Base-by-base conservation (phyloP, 2,888 invertebrate species). In the Drosophila fungiperda region DNA sequence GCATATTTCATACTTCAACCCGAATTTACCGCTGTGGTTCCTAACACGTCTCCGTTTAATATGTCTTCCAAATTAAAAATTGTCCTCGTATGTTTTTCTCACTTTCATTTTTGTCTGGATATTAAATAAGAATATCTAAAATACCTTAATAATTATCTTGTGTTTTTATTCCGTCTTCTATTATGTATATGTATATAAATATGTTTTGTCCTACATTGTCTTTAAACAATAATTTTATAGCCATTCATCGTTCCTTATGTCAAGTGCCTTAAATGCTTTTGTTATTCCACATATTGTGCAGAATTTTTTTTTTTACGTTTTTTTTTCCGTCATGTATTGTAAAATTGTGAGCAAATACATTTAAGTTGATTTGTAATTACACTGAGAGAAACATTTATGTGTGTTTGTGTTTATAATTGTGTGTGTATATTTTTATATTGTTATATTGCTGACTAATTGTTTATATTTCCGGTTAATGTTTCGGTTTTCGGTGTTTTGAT, bases 101-200 rank as follows among this genome's bases (percentile, higher is more conserved):
- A 52, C 74, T 75, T 81, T 73, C 36, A 50, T 71, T 84, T 75
- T 84, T 78, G 76, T 88, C 79, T 92, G 93, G 95, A 95, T 94
- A 94, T 94, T 95, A 95, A 95, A 95, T 95, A 95, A 95, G 95
- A 95, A 95, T 95, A 95, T 95, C 95, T 95, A 95, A 95, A 95
- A 95, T 95, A 95, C 95, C 94, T 92, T 91, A 92, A 81, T 48
- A 67, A 45, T 75, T 76, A 67, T 69, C 72, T 74, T 76, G 50
- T 52, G 62, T 66, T 70, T 67, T 62, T 67, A 62, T 66, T 72
- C 68, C 66, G 54, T 55, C 67, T 68, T 68, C 62, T 58, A 72
- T 64, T 82, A 76, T 79, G 74, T 70, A 74, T 80, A 83, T 74
- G 64, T 78, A 70, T 82, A 82, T 76, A 82, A 72, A 74, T 76